phyloP scores from a whole-genome alignment of 2,113 vertebrate genomes.

The Neodon shergylaensis region DNA sequence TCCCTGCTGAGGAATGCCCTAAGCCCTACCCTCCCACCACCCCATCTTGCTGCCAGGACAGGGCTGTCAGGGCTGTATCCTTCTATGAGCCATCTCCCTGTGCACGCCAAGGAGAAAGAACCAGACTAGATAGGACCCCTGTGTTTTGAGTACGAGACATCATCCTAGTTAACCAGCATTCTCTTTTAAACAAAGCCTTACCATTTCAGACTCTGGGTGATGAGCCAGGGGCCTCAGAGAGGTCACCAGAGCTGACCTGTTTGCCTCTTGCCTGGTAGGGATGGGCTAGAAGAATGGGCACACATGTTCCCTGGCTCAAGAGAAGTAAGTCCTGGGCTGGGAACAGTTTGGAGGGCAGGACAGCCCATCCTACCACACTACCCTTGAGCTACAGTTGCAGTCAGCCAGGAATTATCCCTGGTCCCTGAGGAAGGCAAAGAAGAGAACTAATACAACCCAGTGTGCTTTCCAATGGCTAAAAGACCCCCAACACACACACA shows the following conservation, averaged over 20 bases:
- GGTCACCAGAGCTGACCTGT: background rate
- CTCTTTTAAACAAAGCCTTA: background rate
- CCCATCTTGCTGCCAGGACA: background rate
- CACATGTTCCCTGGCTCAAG: background rate
- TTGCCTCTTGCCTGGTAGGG: background rate
- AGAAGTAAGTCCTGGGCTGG: background rate
- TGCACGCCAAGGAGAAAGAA: background rate
- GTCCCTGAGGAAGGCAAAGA: background rate
- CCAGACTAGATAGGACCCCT: background rate
- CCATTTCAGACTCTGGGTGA: background rate
- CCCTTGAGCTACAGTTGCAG: background rate
- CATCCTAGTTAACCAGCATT: background rate
- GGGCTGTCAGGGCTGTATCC: background rate
- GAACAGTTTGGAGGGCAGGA: background rate
- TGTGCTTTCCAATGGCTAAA: background rate
- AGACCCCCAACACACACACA: background rate
- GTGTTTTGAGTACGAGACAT: background rate
- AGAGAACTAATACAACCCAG: background rate
- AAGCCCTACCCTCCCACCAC: background rate
- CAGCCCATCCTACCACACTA: background rate
- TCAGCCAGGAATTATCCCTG: background rate
- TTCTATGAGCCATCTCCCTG: background rate
- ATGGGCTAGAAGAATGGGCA: background rate
- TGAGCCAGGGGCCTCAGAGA: background rate
- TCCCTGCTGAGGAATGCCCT: background rate